These are phyloP conservation scores for Zaprionus lachaisei DNA, from an alignment of 1,140 invertebrate species.

Conservation along the genomic window DNA sequence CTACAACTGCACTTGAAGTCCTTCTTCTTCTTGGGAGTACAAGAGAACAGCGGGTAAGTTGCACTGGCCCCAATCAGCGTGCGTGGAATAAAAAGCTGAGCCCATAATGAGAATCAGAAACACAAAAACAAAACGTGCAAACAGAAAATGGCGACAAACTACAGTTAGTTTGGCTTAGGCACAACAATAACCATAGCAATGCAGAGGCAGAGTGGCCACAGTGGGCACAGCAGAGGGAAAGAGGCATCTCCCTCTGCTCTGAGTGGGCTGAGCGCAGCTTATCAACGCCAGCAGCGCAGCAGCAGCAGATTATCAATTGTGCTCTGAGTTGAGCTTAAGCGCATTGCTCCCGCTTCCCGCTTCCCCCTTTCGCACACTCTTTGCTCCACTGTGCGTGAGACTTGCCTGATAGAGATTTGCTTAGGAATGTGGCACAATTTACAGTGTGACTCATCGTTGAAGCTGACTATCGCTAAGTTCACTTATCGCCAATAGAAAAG, in stretches of 20 bases:
- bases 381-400: not conserved
- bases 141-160: not conserved
- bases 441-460: not conserved
- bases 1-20: constrained; percentile 4
- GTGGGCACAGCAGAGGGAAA: not conserved
- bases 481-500: not conserved
- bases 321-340: constrained; percentile 2
- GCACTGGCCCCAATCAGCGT: constrained; percentile 9
- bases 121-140: not conserved
- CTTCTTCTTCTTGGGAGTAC: constrained; percentile 24
- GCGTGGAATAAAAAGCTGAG: constrained; percentile 40
- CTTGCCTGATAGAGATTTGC: not conserved
- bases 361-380: not conserved
- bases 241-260: not conserved
- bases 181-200: not conserved
- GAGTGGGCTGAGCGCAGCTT: constrained; percentile 2
- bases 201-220: not conserved
- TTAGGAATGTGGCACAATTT: constrained; percentile 1
- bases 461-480: not conserved
- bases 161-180: not conserved
- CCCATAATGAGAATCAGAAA: not conserved
- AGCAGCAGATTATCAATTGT: not conserved
- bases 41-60: constrained; percentile 52
- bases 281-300: not conserved
- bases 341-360: not conserved